Base-by-base conservation (phyloP, 1,140 invertebrate genomes). In the Drosophila kikkawai region DNA sequence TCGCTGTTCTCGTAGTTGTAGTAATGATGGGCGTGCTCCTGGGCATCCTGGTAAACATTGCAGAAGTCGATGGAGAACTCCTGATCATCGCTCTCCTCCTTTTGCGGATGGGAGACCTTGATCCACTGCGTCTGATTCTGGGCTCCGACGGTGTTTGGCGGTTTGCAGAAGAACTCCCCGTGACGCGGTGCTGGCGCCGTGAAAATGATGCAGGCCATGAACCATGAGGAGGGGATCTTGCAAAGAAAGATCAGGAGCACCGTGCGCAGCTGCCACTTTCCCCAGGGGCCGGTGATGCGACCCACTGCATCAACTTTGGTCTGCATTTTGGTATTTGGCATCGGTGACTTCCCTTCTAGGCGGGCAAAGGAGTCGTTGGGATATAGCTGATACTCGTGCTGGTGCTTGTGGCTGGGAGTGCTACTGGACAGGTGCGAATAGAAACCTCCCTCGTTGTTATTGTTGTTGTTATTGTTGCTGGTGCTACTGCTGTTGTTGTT, bases 171-270 rank as follows among this genome's bases (percentile, higher is more conserved):
- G 63, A 93, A 93, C 53, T 93, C 92, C 12, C 92, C 91, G 34
- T 92, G 91, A 7, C 91, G 66, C 3, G 92, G 91, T 0, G 91
- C 91, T 2, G 92, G 92, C 0, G 92, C 92, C 37, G 92, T 92
- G 32, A 92, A 92, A 47, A 93, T 93, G n/a, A 93, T 92, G 60
- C 92, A 93, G 9, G 93, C 93, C 93, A 93, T 93, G 51, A 93
- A 93, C 93, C 93, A 93, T 7, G 93, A 93, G 2, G 93, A 93
- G 1, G 93, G 93, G 26, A 93, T 93, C 68, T 93, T 93, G 58
- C 92, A 93, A 0, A 93, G 65, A 57, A 90, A 93, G 17, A 93
- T 92, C 5, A 93, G 65, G 0, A 92, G 73, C 3, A 93, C 92
- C 0, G 93, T 88, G 36, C 93, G 82, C 42, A 93, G 47, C 56